Percentiles rank a stretch among this genome's conserved stretches.
Conservation (phyloP, 2,888 invertebrate genomes). For the Leucania comma region DNA sequence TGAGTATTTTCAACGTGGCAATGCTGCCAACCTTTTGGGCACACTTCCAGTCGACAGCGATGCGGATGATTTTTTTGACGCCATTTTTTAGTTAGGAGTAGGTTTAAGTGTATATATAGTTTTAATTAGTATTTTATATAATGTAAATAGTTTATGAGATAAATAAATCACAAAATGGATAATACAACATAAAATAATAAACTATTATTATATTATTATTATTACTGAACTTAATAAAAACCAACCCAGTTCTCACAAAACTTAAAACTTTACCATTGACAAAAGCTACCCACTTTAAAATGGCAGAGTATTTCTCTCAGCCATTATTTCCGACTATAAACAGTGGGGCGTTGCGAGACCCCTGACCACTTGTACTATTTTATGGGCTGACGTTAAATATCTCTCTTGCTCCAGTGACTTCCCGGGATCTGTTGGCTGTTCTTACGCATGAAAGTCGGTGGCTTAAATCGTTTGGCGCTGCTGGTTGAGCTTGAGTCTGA, state of each 20-base stretch:
- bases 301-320: slow-evolving; percentile 48
- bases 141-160: too few relatives aligned
- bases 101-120: too few relatives aligned
- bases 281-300: slow-evolving; percentile 57
- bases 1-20: too few relatives aligned
- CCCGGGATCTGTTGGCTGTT: slow-evolving; percentile 51
- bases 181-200: too few relatives aligned
- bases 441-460: slow-evolving; percentile 36
- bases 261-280: slow-evolving; percentile 16
- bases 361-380: slow-evolving; percentile 67
- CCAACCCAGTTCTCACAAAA: neutral
- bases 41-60: too few relatives aligned
- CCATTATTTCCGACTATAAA: slow-evolving; percentile 64
- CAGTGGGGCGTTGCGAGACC: slow-evolving; percentile 61
- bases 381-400: slow-evolving; percentile 66
- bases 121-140: too few relatives aligned
- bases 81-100: too few relatives aligned
- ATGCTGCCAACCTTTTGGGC: too few relatives aligned
- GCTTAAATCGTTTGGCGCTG: slow-evolving; percentile 31
- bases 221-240: neutral
- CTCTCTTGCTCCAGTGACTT: slow-evolving; percentile 49
- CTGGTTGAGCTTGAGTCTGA: neutral
- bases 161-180: too few relatives aligned
- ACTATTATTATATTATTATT: too few relatives aligned
- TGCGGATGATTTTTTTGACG: too few relatives aligned